These are phyloP conservation scores for Myzus persicae DNA, from an alignment of 1,140 invertebrate species.

Conservation along the genomic window DNA sequence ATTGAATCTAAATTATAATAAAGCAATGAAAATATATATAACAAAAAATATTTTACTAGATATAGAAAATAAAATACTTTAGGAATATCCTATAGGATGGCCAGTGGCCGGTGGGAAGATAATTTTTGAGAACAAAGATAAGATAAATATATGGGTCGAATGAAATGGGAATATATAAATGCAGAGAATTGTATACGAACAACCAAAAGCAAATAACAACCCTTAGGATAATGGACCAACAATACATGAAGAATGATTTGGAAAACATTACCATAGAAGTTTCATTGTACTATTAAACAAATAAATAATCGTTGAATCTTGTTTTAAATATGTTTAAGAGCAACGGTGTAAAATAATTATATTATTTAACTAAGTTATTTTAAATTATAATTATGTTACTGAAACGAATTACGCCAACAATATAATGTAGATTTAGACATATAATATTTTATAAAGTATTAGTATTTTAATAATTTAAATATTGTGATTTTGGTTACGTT, in stretches of 20 bases:
- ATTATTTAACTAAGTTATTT: neutral
- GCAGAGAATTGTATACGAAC: neutral
- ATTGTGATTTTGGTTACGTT: neutral
- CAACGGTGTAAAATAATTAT: neutral
- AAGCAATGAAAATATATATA: neutral
- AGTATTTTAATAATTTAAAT: neutral
- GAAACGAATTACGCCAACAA: neutral
- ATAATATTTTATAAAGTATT: neutral
- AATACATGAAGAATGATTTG: neutral
- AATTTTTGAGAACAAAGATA: neutral
- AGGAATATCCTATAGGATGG: neutral
- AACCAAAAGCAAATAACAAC: neutral
- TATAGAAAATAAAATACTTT: neutral
- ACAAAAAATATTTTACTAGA: neutral
- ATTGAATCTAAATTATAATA: neutral
- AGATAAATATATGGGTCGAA: conserved; percentile 34
- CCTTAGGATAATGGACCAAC: neutral
- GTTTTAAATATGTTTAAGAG: neutral
- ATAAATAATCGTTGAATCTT: neutral
- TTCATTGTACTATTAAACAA: neutral
- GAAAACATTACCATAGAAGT: neutral
- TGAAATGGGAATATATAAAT: neutral
- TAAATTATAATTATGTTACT: neutral
- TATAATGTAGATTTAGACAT: neutral
- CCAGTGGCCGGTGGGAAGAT: neutral